These are phyloP conservation scores for Chrysaora quinquecirrha DNA, from an alignment of 30 jellyfish, hydroid and myxozoan genomes.

Conservation along the genomic window DNA sequence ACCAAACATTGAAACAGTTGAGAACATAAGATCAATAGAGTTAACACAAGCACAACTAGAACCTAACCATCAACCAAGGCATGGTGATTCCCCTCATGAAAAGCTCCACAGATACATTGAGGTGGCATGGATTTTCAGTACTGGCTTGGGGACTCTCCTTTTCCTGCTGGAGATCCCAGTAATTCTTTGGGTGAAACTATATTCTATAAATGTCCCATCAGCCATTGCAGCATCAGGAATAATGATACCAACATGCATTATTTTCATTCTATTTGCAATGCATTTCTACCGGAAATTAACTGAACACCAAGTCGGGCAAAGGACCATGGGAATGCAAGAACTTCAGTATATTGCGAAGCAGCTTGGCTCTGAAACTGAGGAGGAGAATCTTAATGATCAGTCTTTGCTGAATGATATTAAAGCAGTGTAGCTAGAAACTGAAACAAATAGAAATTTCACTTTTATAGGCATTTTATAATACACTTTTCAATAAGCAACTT, in stretches of 20 bases:
- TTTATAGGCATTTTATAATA: no score
- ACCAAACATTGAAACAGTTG: constrained; percentile 95
- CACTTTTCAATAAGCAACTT: no score
- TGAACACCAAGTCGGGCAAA: constrained; percentile 80
- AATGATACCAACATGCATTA: constrained; percentile 95
- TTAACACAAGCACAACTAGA: constrained; percentile 24
- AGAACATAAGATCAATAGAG: constrained; percentile 48
- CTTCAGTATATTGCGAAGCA: constrained; percentile 89
- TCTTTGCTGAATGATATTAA: constrained; percentile 22
- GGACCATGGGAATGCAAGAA: constrained; percentile 85
- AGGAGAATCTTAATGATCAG: constrained; percentile 19
- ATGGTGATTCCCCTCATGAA: constrained; percentile 87
- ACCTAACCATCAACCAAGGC: constrained; percentile 30
- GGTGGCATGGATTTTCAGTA: constrained; percentile 97
- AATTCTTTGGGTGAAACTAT: constrained; percentile 95
- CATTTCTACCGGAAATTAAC: constrained; percentile 84
- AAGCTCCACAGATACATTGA: constrained; percentile 78
- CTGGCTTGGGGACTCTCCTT: constrained; percentile 97
- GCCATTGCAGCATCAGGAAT: constrained; percentile 94
- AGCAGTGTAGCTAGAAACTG: no score
- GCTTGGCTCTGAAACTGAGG: constrained; percentile 58
- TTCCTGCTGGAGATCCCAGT: constrained; percentile 95
- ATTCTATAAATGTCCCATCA: constrained; percentile 61
- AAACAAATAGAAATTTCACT: no score
- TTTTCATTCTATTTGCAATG: constrained; percentile 88